Evolutionary conservation across 1,140 invertebrate genomes (phyloP), one percentile per base, ranked within the genome.

Genomic region (Monomorium pharaonis): DNA sequence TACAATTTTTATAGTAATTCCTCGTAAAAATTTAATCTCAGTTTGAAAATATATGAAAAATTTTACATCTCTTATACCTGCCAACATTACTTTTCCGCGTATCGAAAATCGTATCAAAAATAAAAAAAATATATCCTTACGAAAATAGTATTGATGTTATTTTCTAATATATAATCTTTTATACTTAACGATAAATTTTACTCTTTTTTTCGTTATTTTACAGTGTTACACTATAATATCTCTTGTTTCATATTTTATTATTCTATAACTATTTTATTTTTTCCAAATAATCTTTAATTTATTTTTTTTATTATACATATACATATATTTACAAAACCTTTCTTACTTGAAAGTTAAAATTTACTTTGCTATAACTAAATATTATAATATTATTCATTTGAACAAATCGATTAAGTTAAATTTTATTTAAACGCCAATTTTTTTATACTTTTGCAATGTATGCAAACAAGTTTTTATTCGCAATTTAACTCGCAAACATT

Each of bases 21-120:
- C 18, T 72, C 27, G 14, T 72, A 70, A 72, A 72, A 72, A 72
- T 18, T 72, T 72, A 47, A 72, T 51, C 47, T 51, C 6, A 12
- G 10, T 51, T 72, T 72, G 12, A 51, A 72, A 24, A 49, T 49
- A 49, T 30, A 47, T 10, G 24, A 18, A 16, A 6, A 9, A 70
- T 70, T 49, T 70, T 70, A 70, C 10, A 49, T 70, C 10, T 18
- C 24, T 70, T 10, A 2, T n/a, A 10, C 49, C 33, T 63, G 30
- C 60, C 33, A 24, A 49, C 30, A 14, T 70, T 9, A 2, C 9
- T 2, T 69, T 49, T 18, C 49, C 24, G 7, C 33, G 9, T n/a
- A 62, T 49, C 67, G 9, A 30, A 30, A 10, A 70, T 49, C 21
- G 5, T 69, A 47, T 58, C n/a, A 21, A 54, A 56, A 24, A 42